Percentiles rank a stretch among this genome's conserved stretches.
Conservation (phyloP, 2,888 invertebrate genomes). For the Callyntrura guangdongensis region DNA sequence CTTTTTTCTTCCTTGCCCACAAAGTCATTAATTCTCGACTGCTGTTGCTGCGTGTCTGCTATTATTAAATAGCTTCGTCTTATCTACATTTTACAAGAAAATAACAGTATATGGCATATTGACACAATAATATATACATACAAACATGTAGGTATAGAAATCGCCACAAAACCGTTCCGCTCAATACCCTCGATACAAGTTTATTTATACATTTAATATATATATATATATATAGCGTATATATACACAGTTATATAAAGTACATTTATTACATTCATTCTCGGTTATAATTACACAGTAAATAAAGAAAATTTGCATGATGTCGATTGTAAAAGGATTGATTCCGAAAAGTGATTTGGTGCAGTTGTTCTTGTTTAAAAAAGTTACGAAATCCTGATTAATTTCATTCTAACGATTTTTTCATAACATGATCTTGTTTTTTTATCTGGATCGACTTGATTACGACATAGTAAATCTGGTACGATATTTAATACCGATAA, state of each 20-base stretch:
- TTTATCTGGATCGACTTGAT: not conserved
- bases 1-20: not conserved
- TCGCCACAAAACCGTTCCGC: not conserved
- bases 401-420: constrained; percentile 21
- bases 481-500: not conserved
- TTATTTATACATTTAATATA: not conserved
- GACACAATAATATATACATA: constrained; percentile 12
- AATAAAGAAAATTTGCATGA: constrained; percentile 21
- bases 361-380: constrained; percentile 42
- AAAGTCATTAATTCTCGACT: not conserved
- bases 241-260: not conserved
- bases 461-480: not conserved
- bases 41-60: not conserved
- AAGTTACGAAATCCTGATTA: constrained; percentile 49
- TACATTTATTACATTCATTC: constrained; percentile 21
- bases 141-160: not conserved
- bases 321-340: constrained; percentile 36
- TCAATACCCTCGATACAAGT: not conserved
- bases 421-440: constrained; percentile 15
- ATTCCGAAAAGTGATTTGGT: constrained; percentile 2
- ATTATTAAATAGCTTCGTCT: not conserved
- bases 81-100: not conserved
- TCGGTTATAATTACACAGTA: constrained; percentile 29
- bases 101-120: not conserved
- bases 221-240: not conserved